Evolutionary conservation across 2,888 invertebrate species (phyloP).

Genomic region (Embidobia sp.): DNA sequence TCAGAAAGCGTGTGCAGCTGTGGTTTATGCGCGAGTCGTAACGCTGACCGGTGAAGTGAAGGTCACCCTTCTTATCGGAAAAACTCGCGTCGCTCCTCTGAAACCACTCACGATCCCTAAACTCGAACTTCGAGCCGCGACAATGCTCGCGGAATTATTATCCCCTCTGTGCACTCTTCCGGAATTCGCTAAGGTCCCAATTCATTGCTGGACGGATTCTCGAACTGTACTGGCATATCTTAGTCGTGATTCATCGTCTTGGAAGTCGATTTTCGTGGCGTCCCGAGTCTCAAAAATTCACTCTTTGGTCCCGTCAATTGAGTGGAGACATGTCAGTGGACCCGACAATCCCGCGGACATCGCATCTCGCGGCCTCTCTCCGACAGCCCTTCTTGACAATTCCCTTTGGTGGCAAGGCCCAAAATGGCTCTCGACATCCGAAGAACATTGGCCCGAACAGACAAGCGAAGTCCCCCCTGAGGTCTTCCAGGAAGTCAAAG

Average conservation of each 20-base stretch:
- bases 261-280: constrained; percentile 3
- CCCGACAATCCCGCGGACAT: background rate
- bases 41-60: too few species aligned
- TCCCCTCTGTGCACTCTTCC: too few species aligned
- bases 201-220: background rate
- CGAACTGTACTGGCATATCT: background rate
- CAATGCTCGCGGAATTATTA: too few species aligned
- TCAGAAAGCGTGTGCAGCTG: too few species aligned
- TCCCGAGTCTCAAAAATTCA: background rate
- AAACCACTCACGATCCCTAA: too few species aligned
- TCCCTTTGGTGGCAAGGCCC: background rate
- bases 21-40: too few species aligned
- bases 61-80: too few species aligned
- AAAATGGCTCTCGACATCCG: background rate
- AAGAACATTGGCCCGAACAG: too few species aligned
- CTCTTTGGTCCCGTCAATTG: background rate
- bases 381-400: background rate
- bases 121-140: too few species aligned
- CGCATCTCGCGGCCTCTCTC: background rate
- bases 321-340: background rate
- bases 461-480: background rate
- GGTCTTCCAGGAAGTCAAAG: too few species aligned
- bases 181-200: too few species aligned
- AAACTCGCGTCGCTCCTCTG: too few species aligned
- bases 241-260: background rate